A percentile compares a stretch with the other conserved stretches of the same genome.
phyloP scores from a whole-genome alignment of 1,140 invertebrate genomes.

The Bombus waltoni region DNA sequence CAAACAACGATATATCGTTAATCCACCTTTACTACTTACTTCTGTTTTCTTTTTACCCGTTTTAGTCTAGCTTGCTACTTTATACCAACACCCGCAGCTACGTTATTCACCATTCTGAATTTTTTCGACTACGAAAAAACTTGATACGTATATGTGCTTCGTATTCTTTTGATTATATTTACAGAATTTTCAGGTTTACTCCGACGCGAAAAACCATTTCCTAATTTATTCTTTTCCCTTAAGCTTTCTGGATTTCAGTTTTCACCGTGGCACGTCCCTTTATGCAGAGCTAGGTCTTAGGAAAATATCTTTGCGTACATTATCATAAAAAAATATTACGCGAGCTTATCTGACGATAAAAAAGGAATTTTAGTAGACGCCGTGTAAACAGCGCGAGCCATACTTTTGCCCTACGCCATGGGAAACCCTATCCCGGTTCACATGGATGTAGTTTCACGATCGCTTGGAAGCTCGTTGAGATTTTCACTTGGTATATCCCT shows the following conservation, averaged over 20 bases:
- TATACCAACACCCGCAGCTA: not conserved
- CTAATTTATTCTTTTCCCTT: not conserved
- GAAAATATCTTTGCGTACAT: not conserved
- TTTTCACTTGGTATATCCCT: constrained; percentile 31
- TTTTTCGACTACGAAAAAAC: not conserved
- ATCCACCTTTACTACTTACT: constrained; percentile 47
- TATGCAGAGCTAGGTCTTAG: too few species aligned
- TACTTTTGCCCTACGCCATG: not conserved
- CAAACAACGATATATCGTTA: constrained; percentile 28
- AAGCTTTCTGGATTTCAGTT: not conserved
- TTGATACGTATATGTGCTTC: not conserved
- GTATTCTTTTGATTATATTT: not conserved
- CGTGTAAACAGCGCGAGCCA: not conserved
- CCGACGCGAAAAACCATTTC: not conserved
- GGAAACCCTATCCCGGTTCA: not conserved
- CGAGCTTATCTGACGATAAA: constrained; percentile 17
- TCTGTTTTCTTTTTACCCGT: constrained; percentile 9
- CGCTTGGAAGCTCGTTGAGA: constrained; percentile 26
- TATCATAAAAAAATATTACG: constrained; percentile 1
- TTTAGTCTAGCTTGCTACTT: constrained; percentile 25
- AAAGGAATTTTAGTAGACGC: constrained; percentile 2
- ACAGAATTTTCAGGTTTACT: not conserved
- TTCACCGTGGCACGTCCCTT: not conserved
- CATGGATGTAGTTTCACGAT: not conserved
- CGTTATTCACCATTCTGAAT: not conserved